These are phyloP conservation scores for Stratiolaelaps scimitus DNA, from an alignment of 1,140 invertebrate species.

Conservation along the genomic window DNA sequence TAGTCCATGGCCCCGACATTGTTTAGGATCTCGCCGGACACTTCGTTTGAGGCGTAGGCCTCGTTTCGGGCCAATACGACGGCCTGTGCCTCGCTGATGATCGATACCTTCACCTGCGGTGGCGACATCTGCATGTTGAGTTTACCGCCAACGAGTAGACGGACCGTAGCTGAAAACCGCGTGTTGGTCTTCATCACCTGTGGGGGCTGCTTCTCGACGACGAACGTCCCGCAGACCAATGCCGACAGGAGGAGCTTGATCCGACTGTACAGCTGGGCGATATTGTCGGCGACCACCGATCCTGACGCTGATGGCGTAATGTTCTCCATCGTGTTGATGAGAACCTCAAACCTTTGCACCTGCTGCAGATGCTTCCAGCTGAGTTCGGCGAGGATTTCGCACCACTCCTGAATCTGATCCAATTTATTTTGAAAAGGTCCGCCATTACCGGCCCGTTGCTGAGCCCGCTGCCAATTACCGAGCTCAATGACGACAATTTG, in stretches of 20 bases:
- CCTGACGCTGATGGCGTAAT: constrained; percentile 45
- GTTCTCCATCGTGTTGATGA: constrained; percentile 52
- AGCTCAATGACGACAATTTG: constrained; percentile 68
- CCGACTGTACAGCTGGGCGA: constrained; percentile 52
- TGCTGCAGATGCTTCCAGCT: constrained; percentile 76
- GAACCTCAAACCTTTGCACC: constrained; percentile 59
- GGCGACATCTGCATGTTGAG: constrained; percentile 86
- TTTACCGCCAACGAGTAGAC: constrained; percentile 76
- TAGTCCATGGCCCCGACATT: constrained; percentile 90
- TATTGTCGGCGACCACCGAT: constrained; percentile 43
- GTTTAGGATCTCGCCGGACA: constrained; percentile 85
- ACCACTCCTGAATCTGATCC: constrained; percentile 84
- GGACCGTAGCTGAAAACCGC: constrained; percentile 76
- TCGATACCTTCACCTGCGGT: constrained; percentile 56
- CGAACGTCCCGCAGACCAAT: constrained; percentile 60
- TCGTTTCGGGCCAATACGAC: constrained; percentile 68
- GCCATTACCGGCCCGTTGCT: constrained; percentile 82
- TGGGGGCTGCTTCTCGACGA: constrained; percentile 92
- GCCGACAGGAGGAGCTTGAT: constrained; percentile 30
- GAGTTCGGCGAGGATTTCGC: constrained; percentile 72
- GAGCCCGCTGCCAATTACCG: constrained; percentile 81
- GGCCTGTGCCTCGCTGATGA: constrained; percentile 65
- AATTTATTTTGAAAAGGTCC: constrained; percentile 63
- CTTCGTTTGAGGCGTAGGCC: constrained; percentile 44
- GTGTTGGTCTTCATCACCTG: constrained; percentile 98